Conservation (phyloP, 2,797 vertebrate genomes). For the Chromis chromis region DNA sequence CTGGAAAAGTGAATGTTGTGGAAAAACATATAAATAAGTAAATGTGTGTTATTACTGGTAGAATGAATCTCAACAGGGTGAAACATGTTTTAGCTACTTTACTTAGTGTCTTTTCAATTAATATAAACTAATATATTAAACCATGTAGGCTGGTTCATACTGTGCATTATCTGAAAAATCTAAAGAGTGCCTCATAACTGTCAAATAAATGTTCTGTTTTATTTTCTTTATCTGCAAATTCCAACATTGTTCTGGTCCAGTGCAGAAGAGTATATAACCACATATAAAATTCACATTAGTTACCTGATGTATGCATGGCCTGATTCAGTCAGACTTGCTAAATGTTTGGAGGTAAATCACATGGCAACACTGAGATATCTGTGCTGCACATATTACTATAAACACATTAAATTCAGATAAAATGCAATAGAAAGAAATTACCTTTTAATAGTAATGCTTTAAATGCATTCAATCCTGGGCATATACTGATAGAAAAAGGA, state of each 20-base stretch:
- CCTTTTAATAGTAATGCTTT: background rate
- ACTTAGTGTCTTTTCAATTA: too few relatives aligned
- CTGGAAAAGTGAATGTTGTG: too few relatives aligned
- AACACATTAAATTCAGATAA: background rate
- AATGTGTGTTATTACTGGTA: too few relatives aligned
- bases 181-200: background rate
- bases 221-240: background rate
- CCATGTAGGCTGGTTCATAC: background rate
- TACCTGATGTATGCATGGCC: constrained; percentile 8
- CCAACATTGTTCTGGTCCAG: background rate
- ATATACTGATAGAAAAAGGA: background rate
- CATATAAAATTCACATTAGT: background rate
- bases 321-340: constrained; percentile 22
- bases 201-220: background rate
- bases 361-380: background rate
- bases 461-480: constrained; percentile 1
- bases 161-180: background rate
- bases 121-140: too few relatives aligned
- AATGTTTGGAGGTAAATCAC: constrained; percentile 11
- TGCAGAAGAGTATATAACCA: background rate
- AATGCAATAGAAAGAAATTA: background rate
- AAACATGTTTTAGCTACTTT: too few relatives aligned
- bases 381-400: background rate
- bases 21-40: too few relatives aligned
- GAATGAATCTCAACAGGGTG: too few relatives aligned